These are phyloP conservation scores for Podilymbus podiceps DNA, from an alignment of 2,113 vertebrate species.

Conservation along the genomic window DNA sequence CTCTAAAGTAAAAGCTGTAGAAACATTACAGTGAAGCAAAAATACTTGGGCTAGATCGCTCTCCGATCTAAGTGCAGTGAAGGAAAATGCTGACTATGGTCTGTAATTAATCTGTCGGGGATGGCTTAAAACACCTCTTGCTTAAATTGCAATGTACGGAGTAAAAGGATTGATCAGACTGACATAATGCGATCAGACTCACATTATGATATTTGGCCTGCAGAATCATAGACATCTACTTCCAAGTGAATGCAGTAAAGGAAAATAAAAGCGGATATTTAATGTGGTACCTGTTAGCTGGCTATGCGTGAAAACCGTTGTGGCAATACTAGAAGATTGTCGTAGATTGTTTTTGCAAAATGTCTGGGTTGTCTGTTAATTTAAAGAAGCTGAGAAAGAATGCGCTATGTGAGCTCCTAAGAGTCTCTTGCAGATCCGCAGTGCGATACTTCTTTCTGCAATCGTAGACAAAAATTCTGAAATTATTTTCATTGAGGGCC, in stretches of 20 bases:
- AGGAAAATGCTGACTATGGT: neutral
- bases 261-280: neutral
- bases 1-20: neutral
- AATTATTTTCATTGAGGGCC: neutral
- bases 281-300: neutral
- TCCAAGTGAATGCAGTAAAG: neutral
- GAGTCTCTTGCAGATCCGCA: neutral
- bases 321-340: neutral
- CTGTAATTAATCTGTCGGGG: neutral
- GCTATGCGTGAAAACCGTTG: neutral
- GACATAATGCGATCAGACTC: neutral
- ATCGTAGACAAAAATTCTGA: neutral
- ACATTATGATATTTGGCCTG: neutral
- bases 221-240: neutral
- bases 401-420: fast-evolving
- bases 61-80: neutral
- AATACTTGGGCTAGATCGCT: neutral
- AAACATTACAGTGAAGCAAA: neutral
- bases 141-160: neutral
- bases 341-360: neutral
- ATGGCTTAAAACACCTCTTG: neutral
- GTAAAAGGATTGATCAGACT: neutral
- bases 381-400: neutral
- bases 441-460: no score
- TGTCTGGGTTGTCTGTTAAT: neutral